These are phyloP conservation scores for Malurus melanocephalus DNA, from an alignment of 2,113 vertebrate genomes.

Conservation along the genomic window DNA sequence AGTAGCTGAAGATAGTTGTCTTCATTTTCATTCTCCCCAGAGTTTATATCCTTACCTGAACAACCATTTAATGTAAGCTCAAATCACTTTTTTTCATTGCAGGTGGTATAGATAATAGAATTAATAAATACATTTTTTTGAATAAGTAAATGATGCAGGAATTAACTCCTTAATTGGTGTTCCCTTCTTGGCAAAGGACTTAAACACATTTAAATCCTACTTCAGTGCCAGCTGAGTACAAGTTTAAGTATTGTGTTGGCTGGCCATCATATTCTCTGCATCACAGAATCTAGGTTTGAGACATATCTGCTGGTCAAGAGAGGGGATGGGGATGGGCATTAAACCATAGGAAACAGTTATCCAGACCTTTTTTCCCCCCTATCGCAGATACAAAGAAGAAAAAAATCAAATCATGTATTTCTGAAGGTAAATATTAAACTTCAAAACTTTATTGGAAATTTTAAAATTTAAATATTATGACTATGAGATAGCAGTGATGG, in stretches of 20 bases:
- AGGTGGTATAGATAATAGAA: neutral
- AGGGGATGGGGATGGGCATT: fast-evolving
- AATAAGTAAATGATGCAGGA: neutral
- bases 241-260: neutral
- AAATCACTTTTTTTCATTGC: neutral
- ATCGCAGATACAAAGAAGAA: neutral
- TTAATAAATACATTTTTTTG: neutral
- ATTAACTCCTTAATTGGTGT: neutral
- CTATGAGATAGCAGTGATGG: neutral
- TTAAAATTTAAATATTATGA: neutral
- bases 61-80: neutral
- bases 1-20: neutral
- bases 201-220: neutral
- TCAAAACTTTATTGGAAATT: neutral
- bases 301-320: neutral
- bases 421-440: neutral
- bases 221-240: neutral
- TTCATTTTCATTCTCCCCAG: neutral
- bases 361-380: neutral
- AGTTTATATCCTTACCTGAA: neutral
- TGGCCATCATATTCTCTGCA: neutral
- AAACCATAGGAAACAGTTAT: neutral
- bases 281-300: neutral
- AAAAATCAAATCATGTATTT: neutral
- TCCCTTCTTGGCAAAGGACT: neutral